Evolutionary conservation across 2,113 vertebrate species (phyloP).

Genomic region (Chionis minor): DNA sequence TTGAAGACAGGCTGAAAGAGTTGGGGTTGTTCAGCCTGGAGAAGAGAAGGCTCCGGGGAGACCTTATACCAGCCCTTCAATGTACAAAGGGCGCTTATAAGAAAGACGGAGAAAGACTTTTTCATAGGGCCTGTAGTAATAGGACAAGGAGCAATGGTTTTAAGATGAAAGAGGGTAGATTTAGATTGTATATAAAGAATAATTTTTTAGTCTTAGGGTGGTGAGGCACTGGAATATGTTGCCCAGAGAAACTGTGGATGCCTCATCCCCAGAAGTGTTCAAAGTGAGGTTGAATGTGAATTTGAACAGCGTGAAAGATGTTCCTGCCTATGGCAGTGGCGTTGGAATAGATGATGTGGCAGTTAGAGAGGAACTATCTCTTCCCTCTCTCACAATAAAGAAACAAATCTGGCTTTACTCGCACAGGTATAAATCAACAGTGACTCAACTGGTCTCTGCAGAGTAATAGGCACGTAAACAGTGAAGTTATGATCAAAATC

Average conservation of each 20-base stretch:
- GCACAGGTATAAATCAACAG: not conserved
- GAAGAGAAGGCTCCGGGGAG: not conserved
- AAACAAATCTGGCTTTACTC: not conserved
- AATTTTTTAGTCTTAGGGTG: not conserved
- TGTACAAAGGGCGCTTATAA: not conserved
- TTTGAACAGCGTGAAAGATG: not conserved
- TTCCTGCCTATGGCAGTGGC: too few species aligned
- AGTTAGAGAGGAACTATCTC: not conserved
- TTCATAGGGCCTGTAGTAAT: not conserved
- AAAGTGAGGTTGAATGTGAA: not conserved
- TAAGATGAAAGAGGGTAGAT: not conserved
- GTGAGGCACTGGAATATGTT: not conserved
- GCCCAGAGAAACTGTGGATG: not conserved
- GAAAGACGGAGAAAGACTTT: not conserved
- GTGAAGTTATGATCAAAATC: not conserved
- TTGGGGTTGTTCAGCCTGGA: not conserved
- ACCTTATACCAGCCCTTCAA: not conserved
- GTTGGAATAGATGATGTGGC: not conserved
- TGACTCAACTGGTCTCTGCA: not conserved
- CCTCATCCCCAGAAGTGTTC: not conserved
- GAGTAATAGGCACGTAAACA: not conserved
- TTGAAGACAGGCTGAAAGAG: not conserved
- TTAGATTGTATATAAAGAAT: not conserved
- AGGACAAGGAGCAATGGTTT: not conserved
- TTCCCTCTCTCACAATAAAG: not conserved